Evolutionary conservation across 2,888 invertebrate genomes (phyloP).

Genomic region (Tanypteryx hageni): DNA sequence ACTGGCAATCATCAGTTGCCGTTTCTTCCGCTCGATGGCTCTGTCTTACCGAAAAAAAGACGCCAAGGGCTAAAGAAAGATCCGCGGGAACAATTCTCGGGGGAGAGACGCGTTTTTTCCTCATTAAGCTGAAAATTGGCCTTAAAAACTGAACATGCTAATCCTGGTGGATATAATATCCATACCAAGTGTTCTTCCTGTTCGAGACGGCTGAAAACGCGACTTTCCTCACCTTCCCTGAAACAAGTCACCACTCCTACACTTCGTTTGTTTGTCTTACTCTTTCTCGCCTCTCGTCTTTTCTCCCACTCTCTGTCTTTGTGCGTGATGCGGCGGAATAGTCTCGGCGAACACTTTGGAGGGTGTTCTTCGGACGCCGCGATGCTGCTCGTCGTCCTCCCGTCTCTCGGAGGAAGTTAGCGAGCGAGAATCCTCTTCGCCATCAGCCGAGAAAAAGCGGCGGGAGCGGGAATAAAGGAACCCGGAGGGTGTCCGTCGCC

Average conservation of each 20-base stretch:
- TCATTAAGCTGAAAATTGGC: slow-evolving; percentile 6
- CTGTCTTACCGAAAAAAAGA: not conserved
- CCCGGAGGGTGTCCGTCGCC: not conserved
- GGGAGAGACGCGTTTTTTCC: not conserved
- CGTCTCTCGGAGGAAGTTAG: not conserved
- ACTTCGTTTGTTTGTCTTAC: slow-evolving; percentile 41
- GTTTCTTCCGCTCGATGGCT: not conserved
- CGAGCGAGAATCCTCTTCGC: not conserved
- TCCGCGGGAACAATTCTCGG: not conserved
- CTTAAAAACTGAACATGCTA: not conserved
- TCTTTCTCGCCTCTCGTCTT: slow-evolving; percentile 24
- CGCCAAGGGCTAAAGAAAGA: not conserved
- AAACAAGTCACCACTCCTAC: slow-evolving; percentile 16
- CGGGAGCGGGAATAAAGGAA: not conserved
- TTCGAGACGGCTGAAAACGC: not conserved
- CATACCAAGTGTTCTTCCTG: not conserved
- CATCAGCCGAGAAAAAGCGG: not conserved
- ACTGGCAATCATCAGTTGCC: not conserved
- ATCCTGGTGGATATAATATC: not conserved
- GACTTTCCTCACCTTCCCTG: not conserved
- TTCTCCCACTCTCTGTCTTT: not conserved
- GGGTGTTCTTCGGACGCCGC: not conserved
- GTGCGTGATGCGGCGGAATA: not conserved
- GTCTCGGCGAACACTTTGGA: not conserved
- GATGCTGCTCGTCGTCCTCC: not conserved